A percentile compares a stretch with the other conserved stretches of the same genome.
Conservation (phyloP, 2,113 vertebrate genomes). For the Verasper variegatus region DNA sequence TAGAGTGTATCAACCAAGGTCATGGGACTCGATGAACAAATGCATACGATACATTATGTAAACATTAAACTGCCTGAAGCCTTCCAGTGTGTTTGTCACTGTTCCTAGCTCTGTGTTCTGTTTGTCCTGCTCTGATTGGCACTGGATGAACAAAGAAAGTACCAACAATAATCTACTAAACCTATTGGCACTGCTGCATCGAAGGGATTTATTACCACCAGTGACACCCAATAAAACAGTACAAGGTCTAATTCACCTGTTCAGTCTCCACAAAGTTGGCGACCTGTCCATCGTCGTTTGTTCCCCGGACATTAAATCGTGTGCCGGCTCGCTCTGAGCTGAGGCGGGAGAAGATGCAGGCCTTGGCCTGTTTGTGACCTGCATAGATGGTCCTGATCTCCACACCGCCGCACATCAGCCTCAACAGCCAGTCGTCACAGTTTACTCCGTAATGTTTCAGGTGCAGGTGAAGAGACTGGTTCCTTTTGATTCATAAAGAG, state of each 20-base stretch:
- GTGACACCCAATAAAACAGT: background rate
- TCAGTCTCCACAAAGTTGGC: slow-evolving; percentile 99
- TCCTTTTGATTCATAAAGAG: slow-evolving; percentile 80
- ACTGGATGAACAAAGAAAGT: too few species aligned
- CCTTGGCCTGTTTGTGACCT: slow-evolving; percentile 97
- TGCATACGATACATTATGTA: slow-evolving; percentile 1
- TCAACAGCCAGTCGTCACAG: slow-evolving; percentile 95
- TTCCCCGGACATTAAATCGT: slow-evolving; percentile 96
- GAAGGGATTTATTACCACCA: background rate
- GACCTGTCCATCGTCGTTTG: slow-evolving; percentile 96
- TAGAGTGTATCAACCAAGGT: background rate
- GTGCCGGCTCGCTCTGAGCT: slow-evolving; percentile 97
- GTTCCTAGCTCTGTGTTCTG: slow-evolving; percentile 2
- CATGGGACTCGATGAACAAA: background rate
- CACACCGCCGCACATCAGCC: slow-evolving; percentile 97
- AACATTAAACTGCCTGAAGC: background rate
- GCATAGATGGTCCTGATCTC: slow-evolving; percentile 98
- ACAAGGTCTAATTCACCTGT: slow-evolving; percentile 83
- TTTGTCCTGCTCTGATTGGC: too few species aligned
- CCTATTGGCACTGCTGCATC: background rate
- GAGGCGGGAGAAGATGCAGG: slow-evolving; percentile 95
- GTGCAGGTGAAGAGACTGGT: slow-evolving; percentile 95
- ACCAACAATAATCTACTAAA: background rate
- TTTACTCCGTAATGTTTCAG: slow-evolving; percentile 97
- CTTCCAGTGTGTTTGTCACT: background rate